Conservation (phyloP, 2,113 vertebrate genomes). For the Serranochromis macrocephalus region DNA sequence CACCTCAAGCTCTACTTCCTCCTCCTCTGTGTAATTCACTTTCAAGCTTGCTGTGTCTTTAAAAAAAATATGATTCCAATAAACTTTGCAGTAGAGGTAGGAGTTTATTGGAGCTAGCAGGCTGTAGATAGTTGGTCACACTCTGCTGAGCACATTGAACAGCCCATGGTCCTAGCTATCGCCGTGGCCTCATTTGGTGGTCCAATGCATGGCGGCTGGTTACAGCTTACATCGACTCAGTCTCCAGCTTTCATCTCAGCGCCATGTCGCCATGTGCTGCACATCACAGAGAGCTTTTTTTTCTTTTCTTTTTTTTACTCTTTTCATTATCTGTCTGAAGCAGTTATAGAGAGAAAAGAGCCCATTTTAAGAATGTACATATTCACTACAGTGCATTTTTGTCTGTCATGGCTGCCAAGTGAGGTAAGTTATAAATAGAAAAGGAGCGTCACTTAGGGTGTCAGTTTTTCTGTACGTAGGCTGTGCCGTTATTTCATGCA, state of each 20-base stretch:
- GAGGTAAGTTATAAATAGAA: slow-evolving; percentile 37
- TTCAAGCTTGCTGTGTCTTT: background rate
- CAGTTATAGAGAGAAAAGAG: background rate
- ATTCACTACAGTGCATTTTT: background rate
- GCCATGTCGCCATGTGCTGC: background rate
- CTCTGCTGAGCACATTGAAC: slow-evolving; percentile 34
- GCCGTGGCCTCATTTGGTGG: slow-evolving; percentile 38
- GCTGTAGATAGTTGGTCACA: slow-evolving; percentile 33
- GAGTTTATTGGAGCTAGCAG: slow-evolving; percentile 20
- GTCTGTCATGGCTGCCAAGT: slow-evolving; percentile 4
- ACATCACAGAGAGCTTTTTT: background rate
- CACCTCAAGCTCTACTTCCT: background rate
- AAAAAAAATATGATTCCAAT: background rate
- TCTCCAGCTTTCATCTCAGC: slow-evolving; percentile 4
- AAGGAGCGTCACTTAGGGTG: background rate
- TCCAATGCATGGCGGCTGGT: slow-evolving; percentile 19
- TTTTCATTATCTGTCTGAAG: background rate
- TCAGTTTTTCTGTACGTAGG: background rate
- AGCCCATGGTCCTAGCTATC: slow-evolving; percentile 6
- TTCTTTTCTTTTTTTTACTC: background rate
- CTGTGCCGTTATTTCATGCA: background rate
- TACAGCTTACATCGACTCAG: slow-evolving; percentile 27
- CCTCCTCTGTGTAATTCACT: background rate
- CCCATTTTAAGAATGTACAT: background rate
- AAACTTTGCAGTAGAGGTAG: slow-evolving; percentile 6